phyloP scores from a whole-genome alignment of 2,113 vertebrate genomes.

The Sceloporus undulatus region DNA sequence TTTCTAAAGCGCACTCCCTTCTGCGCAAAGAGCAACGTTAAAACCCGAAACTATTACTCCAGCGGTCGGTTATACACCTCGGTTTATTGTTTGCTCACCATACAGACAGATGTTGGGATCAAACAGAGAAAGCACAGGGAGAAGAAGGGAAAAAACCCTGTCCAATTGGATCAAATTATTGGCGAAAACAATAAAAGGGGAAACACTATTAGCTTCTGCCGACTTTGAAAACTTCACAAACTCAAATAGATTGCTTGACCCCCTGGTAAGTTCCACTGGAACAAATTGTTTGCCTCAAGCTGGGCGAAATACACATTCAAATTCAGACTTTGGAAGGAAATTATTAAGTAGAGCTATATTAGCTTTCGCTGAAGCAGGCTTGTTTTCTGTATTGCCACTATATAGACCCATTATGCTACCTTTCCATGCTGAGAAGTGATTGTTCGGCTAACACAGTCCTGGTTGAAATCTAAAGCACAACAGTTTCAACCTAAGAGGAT shows the following conservation, averaged over 20 bases:
- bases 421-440: conserved; percentile 86
- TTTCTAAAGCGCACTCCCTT: too few relatives aligned
- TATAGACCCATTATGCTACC: conserved; percentile 87
- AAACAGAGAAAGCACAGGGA: neutral
- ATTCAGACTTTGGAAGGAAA: conserved; percentile 85
- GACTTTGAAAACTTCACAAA: conserved; percentile 79
- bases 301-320: conserved; percentile 84
- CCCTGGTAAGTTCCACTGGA: conserved; percentile 79
- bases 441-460: conserved; percentile 84
- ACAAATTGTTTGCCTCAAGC: conserved; percentile 87
- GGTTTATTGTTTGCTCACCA: neutral
- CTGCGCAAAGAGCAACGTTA: too few relatives aligned
- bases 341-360: conserved; percentile 87
- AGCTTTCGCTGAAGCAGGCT: conserved; percentile 84
- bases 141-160: conserved; percentile 47
- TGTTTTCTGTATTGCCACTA: conserved; percentile 81
- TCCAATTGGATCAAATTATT: conserved; percentile 77
- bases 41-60: neutral
- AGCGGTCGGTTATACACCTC: neutral
- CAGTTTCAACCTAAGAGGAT: conserved; percentile 86
- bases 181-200: conserved; percentile 67
- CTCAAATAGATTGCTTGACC: conserved; percentile 82
- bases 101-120: neutral
- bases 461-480: conserved; percentile 84
- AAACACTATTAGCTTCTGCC: conserved; percentile 68